Percentiles rank a stretch among this genome's conserved stretches.
These are phyloP conservation scores for Bergia sp. DNA, from an alignment of 92 coral and sea anemone genomes.

Conservation along the genomic window DNA sequence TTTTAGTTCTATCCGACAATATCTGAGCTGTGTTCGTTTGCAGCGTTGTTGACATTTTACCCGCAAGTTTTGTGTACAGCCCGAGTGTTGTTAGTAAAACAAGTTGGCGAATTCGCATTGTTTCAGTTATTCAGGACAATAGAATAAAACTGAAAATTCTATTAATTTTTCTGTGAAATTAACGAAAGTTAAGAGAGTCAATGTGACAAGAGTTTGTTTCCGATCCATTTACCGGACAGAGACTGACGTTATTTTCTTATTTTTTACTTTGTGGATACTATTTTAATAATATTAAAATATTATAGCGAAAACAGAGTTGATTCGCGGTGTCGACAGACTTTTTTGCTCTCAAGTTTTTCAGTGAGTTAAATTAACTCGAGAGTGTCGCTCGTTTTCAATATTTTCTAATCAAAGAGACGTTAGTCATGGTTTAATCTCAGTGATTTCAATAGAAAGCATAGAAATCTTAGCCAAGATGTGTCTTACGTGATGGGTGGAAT, in stretches of 20 bases:
- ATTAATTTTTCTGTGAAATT: background rate
- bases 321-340: constrained; percentile 22
- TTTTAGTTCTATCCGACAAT: background rate
- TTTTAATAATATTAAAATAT: no score
- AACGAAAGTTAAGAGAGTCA: background rate
- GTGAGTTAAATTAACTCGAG: background rate
- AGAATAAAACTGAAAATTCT: background rate
- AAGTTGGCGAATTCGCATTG: background rate
- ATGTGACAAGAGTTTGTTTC: background rate
- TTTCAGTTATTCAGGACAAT: background rate
- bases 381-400: background rate
- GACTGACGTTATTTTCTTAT: background rate
- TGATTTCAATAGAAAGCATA: background rate
- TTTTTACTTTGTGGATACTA: background rate
- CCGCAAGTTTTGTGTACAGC: background rate
- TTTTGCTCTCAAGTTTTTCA: background rate
- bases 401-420: background rate
- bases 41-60: background rate
- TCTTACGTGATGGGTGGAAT: background rate
- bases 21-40: background rate
- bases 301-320: background rate
- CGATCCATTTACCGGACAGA: background rate
- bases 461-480: background rate
- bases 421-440: no score
- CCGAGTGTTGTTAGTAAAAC: background rate